Conservation (phyloP, 2,888 invertebrate species). For the Chaetogeoica ovagalla region DNA sequence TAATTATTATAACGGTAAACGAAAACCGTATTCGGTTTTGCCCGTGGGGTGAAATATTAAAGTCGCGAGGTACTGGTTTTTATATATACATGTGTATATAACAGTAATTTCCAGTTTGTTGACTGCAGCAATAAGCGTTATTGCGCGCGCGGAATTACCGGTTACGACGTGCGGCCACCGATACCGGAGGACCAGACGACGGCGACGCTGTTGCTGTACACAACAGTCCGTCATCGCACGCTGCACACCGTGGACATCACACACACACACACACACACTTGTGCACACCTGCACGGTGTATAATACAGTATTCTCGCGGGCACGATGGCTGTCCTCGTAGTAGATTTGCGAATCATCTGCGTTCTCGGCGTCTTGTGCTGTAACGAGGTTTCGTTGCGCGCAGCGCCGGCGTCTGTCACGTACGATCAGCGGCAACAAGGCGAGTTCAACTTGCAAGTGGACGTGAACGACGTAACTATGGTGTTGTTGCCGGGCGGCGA, state of each 20-base stretch:
- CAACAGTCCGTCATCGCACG: too few relatives aligned
- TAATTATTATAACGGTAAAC: slow-evolving; percentile 12
- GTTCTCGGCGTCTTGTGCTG: not conserved
- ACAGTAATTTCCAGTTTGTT: slow-evolving; percentile 29
- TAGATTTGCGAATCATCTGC: slow-evolving; percentile 16
- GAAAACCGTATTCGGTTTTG: not conserved
- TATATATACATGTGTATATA: not conserved
- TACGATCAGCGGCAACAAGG: slow-evolving; percentile 81
- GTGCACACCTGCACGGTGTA: too few relatives aligned
- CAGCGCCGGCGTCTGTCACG: slow-evolving; percentile 56
- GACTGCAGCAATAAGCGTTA: not conserved
- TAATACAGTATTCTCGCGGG: not conserved
- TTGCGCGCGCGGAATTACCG: not conserved
- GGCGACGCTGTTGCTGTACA: too few relatives aligned
- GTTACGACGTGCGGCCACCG: not conserved
- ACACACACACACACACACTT: too few relatives aligned
- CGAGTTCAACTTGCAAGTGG: slow-evolving; percentile 73
- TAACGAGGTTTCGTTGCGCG: not conserved
- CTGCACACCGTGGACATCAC: too few relatives aligned
- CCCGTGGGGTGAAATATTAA: not conserved
- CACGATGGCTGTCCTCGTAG: slow-evolving; percentile 22
- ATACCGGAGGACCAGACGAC: not conserved
- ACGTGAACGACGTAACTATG: slow-evolving; percentile 70
- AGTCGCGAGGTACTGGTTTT: slow-evolving; percentile 13
- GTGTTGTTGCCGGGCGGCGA: slow-evolving; percentile 66